These are phyloP conservation scores for Andrena bucephala DNA, from an alignment of 2,888 invertebrate genomes.

Conservation along the genomic window DNA sequence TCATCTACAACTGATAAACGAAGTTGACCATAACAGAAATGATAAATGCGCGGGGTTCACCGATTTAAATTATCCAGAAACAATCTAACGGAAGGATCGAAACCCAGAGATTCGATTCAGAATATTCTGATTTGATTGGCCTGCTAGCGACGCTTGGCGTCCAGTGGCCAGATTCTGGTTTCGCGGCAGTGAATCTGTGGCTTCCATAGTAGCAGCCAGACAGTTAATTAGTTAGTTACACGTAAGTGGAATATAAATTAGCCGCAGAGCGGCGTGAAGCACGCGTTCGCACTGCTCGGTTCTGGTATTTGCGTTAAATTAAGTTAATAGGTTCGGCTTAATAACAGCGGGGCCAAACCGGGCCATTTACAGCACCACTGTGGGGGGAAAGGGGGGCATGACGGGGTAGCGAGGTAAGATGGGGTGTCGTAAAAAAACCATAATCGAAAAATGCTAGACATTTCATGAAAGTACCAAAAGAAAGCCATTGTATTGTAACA, in stretches of 20 bases:
- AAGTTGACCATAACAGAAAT: background rate
- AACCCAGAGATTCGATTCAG: background rate
- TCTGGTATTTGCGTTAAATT: background rate
- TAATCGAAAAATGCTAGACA: too few species aligned
- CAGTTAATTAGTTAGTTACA: slow-evolving; percentile 58
- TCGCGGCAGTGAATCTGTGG: slow-evolving; percentile 40
- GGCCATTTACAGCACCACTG: too few species aligned
- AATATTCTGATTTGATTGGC: slow-evolving; percentile 17
- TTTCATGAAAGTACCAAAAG: too few species aligned
- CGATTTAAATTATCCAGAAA: background rate
- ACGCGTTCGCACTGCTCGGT: background rate
- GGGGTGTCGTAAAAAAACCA: too few species aligned
- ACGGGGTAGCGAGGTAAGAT: too few species aligned
- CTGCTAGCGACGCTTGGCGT: background rate
- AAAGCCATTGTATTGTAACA: too few species aligned
- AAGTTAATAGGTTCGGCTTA: background rate
- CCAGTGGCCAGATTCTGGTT: slow-evolving; percentile 37
- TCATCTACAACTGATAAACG: background rate
- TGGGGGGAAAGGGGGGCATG: too few species aligned
- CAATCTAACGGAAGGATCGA: background rate
- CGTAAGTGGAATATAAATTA: slow-evolving; percentile 59
- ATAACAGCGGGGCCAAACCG: too few species aligned
- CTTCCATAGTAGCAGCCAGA: slow-evolving; percentile 30
- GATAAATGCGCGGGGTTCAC: too few species aligned
- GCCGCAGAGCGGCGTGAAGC: slow-evolving; percentile 5